phyloP scores from a whole-genome alignment of 2,888 invertebrate genomes.

The Kuschelorhynchus macadamiae region DNA sequence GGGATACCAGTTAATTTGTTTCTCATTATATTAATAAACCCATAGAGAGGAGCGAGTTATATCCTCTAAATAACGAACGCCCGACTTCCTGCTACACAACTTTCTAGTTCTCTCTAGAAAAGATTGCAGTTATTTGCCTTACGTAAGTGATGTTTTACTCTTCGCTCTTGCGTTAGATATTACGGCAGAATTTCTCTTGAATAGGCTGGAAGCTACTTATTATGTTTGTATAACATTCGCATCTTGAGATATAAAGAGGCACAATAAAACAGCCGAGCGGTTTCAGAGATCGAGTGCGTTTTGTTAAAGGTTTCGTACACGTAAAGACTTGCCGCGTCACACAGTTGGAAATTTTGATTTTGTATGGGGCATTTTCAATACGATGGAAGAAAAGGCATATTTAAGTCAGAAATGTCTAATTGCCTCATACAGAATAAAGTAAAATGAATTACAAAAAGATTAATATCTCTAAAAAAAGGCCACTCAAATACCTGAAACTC shows the following conservation, averaged over 20 bases:
- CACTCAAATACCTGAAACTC: too few relatives aligned
- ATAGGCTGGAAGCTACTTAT: slow-evolving; percentile 30
- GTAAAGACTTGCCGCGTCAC: too few relatives aligned
- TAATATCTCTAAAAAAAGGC: too few relatives aligned
- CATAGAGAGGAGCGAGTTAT: slow-evolving; percentile 40
- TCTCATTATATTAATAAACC: slow-evolving; percentile 48
- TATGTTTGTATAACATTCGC: slow-evolving; percentile 36
- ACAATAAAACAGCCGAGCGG: slow-evolving; percentile 26
- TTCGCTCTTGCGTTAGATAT: slow-evolving; percentile 41
- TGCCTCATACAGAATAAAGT: too few relatives aligned
- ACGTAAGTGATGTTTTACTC: slow-evolving; percentile 48
- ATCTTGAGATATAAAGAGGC: slow-evolving; percentile 28
- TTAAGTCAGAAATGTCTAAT: too few relatives aligned
- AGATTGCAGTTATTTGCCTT: slow-evolving; percentile 50
- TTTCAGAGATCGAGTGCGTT: slow-evolving; percentile 15
- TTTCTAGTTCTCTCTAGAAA: slow-evolving; percentile 48
- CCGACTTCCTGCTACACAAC: slow-evolving; percentile 48
- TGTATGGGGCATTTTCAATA: too few relatives aligned
- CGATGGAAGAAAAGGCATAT: too few relatives aligned
- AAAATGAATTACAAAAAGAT: too few relatives aligned
- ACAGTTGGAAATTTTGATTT: too few relatives aligned
- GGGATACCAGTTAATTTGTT: slow-evolving; percentile 41
- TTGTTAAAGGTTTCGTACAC: slow-evolving; percentile 4
- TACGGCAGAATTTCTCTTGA: slow-evolving; percentile 43
- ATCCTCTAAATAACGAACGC: slow-evolving; percentile 44